Evolutionary conservation across 2,113 vertebrate genomes (phyloP).

Genomic region (Erythrocercus mccallii): DNA sequence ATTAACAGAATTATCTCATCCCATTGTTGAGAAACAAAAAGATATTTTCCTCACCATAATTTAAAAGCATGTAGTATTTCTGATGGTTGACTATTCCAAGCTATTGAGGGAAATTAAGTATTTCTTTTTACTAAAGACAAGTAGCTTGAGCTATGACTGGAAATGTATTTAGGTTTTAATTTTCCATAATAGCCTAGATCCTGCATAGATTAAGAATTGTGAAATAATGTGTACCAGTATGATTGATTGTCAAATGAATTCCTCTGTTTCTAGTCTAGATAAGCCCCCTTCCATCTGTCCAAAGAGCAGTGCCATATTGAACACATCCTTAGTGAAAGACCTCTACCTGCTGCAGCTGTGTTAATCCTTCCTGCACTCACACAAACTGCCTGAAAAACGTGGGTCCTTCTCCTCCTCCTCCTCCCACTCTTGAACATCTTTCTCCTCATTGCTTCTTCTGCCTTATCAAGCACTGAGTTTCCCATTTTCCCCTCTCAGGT

Average conservation of each 20-base stretch:
- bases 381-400: background rate
- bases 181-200: constrained; percentile 3
- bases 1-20: background rate
- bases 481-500: background rate
- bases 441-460: background rate
- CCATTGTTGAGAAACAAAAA: background rate
- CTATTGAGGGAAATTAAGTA: background rate
- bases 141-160: background rate
- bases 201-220: background rate
- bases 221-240: background rate
- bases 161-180: constrained; percentile 10
- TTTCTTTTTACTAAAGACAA: background rate
- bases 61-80: background rate
- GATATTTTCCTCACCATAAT: background rate
- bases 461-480: background rate
- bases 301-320: background rate
- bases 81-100: background rate
- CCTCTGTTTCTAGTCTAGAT: background rate
- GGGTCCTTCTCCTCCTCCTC: background rate
- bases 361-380: background rate
- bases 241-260: background rate
- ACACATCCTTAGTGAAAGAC: background rate
- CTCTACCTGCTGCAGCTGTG: background rate
- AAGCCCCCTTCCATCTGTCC: constrained; percentile 23
- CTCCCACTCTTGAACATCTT: background rate